Evolutionary conservation across 2,888 invertebrate genomes (phyloP), one percentile per base, ranked within the genome.

Genomic region (Steinernema carpocapsae): DNA sequence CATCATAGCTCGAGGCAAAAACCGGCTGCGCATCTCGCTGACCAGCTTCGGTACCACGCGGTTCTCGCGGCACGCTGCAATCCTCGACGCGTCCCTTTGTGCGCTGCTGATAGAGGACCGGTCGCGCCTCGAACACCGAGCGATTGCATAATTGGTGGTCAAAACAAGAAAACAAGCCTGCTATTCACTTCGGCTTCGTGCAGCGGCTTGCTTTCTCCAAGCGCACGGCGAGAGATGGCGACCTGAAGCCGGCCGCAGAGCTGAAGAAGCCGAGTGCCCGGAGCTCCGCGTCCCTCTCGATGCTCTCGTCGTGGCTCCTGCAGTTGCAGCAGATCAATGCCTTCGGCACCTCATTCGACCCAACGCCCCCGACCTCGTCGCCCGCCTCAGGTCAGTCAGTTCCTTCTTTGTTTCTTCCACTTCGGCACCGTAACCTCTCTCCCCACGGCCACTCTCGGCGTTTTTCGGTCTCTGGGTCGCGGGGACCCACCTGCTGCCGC

Each of bases 401-500:
- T 37, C 37, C 10, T 64, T 32, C 6, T 64, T 37, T n/a, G n/a
- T n/a, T n/a, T n/a, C n/a, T n/a, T 56, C 56, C 6, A 56, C 56
- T 24, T 56, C 32, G 64, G 64, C 64, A 64, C 64, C 64, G 64
- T 64, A 64, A 29, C 64, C 64, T 12, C 64, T 12, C 26, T 29
- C 29, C 12, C 48, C 48, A 14, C 19, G n/a, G n/a, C n/a, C n/a
- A n/a, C 14, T 19, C 64, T 12, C 52, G 52, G 17, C 24, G 52
- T 64, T 64, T 64, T 29, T 64, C 64, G 64, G 64, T 64, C 64
- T 24, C 32, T 64, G 64, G 64, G 64, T 64, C 64, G 64, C 64
- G 12, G 56, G 6, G 32, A 17, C 19, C 19, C 48, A 48, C 17
- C n/a, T n/a, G 48, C 19, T 19, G 48, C 64, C 64, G 29, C 64